A percentile compares a stretch with the other conserved stretches of the same genome.
These are phyloP conservation scores for Nothobranchius furzeri DNA, from an alignment of 2,113 vertebrate species.

Conservation along the genomic window DNA sequence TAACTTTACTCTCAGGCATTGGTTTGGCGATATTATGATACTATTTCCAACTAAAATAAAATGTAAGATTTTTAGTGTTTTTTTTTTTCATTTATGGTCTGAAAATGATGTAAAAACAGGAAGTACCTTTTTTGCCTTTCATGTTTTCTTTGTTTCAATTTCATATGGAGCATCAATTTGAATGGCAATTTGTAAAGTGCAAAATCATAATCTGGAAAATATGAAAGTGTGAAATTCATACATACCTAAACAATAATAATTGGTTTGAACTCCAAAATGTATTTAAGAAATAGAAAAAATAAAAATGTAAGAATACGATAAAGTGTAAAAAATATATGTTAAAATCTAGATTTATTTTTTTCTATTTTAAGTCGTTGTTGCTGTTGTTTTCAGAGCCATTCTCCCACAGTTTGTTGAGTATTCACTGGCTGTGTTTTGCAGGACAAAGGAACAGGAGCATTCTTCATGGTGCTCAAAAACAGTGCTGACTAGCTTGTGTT, in stretches of 20 bases:
- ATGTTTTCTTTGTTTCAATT: background rate
- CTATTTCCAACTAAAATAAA: background rate
- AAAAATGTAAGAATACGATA: too few species aligned
- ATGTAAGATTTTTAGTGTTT: background rate
- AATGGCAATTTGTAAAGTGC: too few species aligned
- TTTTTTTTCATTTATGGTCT: background rate
- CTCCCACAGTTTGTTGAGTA: constrained; percentile 33
- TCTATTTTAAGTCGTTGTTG: background rate
- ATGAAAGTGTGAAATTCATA: too few species aligned
- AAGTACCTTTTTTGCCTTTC: background rate
- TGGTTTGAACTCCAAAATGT: too few species aligned
- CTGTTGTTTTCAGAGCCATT: constrained; percentile 27
- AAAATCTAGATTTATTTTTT: too few species aligned
- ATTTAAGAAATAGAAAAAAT: too few species aligned
- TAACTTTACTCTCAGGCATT: background rate
- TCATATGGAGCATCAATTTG: background rate
- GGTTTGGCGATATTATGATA: background rate
- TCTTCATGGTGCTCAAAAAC: constrained; percentile 52
- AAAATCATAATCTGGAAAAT: too few species aligned
- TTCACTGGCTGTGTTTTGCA: constrained; percentile 53
- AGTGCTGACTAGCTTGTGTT: constrained; percentile 35
- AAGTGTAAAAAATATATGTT: too few species aligned
- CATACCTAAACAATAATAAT: too few species aligned
- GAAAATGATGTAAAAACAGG: background rate
- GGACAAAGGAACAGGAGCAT: constrained; percentile 56